phyloP scores from a whole-genome alignment of 2,797 vertebrate genomes.

The Melanotaenia parkinsoni region DNA sequence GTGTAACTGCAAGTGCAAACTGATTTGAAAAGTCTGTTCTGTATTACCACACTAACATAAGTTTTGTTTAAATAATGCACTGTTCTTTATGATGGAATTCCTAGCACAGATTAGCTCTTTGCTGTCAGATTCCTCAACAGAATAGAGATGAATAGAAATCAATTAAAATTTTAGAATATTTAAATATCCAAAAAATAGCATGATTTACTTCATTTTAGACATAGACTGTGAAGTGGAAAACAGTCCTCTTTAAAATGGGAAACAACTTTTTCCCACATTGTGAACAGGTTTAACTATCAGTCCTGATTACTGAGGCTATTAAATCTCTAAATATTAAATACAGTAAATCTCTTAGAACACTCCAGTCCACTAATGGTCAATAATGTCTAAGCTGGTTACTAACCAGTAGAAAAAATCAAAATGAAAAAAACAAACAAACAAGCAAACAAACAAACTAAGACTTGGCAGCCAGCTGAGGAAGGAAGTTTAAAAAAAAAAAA shows the following conservation, averaged over 20 bases:
- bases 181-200: background rate
- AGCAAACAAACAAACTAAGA: too few relatives aligned
- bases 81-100: conserved; percentile 39
- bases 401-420: background rate
- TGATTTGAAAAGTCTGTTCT: conserved; percentile 48
- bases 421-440: background rate
- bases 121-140: conserved; percentile 11
- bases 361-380: background rate
- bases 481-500: background rate
- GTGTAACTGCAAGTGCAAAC: conserved; percentile 43
- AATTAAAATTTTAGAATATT: conserved; percentile 24
- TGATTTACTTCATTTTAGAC: background rate
- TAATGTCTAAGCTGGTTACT: background rate
- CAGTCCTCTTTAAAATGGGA: background rate
- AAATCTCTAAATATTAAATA: too few relatives aligned
- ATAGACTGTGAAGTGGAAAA: background rate
- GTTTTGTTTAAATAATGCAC: conserved; percentile 51
- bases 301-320: background rate
- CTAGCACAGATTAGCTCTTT: conserved; percentile 7
- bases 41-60: conserved; percentile 50
- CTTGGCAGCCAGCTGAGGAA: too few relatives aligned
- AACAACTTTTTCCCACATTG: background rate
- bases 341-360: background rate
- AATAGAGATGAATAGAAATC: conserved; percentile 28
- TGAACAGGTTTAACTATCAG: background rate